Evolutionary conservation across 2,888 invertebrate genomes (phyloP), one percentile per base, ranked within the genome.

Genomic region (Caenorhabditis sp.): DNA sequence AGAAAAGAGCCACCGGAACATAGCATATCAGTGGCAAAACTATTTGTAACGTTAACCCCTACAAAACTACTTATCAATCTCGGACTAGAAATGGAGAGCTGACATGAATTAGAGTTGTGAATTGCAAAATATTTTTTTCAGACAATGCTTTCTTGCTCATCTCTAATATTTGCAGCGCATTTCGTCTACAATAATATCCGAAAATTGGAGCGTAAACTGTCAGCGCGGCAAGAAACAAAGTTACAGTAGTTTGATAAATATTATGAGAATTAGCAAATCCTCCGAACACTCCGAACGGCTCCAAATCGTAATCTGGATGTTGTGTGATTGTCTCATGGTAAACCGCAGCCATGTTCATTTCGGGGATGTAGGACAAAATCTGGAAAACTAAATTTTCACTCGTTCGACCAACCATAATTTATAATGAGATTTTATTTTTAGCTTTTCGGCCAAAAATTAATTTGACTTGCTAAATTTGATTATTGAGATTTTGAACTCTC

Each of bases 21-120:
- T 70, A 70, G 50, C 70, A 70, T 19, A 27, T 51, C 8, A 62
- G 21, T 1, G 70, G 70, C 0, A 66, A 27, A 6, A 66, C 36
- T 1, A 70, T 51, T 66, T 70, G 70, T 31, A 70, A 62, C 27
- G 54, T 62, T 0, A 70, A 58, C 19, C 70, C 70, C 69, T 69
- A 58, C 24, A 57, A 55, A 26, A 21, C 12, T 31, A 31, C 31
- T 31, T 4, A 31, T 26, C 24, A 19, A 31, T 27, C n/a, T 19
- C 14, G 31, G 24, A 49, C 10, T 19, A 19, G 21, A 21, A 14
- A 23, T 21, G 8, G 14, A 21, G 19, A 26, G 23, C 69, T 37
- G n/a, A 69, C 69, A 64, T 69, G 64, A 49, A 69, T 54, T 12
- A 69, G n/a, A n/a, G 69, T 50, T 31, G 49, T 36, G 17, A 69